Base-by-base conservation (phyloP, 2,113 vertebrate genomes). In the Dolichallabes microphthalmus region DNA sequence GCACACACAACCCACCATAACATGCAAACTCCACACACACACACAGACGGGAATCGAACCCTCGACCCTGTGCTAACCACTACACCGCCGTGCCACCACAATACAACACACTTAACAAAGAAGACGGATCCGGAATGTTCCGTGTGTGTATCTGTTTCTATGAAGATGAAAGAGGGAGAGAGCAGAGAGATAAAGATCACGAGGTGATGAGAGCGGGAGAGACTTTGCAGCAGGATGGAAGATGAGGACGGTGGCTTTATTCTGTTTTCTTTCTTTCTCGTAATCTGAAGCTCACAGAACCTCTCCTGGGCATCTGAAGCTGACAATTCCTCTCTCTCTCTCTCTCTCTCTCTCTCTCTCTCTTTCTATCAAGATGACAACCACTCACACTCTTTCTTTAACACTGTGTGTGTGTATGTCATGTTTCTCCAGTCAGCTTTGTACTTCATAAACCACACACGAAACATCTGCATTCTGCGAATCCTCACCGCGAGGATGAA, bases 181-280 rank as follows among this genome's bases (percentile, higher is more conserved):
- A 30, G 73, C 4, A 27, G 14, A 75, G 25, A 53, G 50, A 75
- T 52, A 53, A n/a, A 53, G 50, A 53, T 50, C 39, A 50, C 45
- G 50, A 53, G 73, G 13, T 2, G 22, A 6, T 53, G 25, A 19
- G 50, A 53, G n/a, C 53, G n/a, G 13, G 50, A 53, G 50, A 53
- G 45, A 15, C 25, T 53, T 27, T 11, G 10, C 69, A 50, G 71
- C 71, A 74, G 39, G 22, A 74, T 14, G 20, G 22, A 50, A 35
- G 20, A 39, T 52, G 22, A 75, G 25, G 73, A 75, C 14, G 11
- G 25, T 75, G 27, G n/a, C 73, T 75, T 75, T 75, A 75, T 75
- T 75, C 73, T n/a, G 27, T 75, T 75, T 45, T 50, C 73, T 53
- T 53, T 75, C 50, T 53, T 75, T 53, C 73, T 75, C n/a, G 53